Percentiles rank a stretch among this genome's conserved stretches.
Conservation (phyloP, 2,888 invertebrate genomes). For the Eulithis testata region DNA sequence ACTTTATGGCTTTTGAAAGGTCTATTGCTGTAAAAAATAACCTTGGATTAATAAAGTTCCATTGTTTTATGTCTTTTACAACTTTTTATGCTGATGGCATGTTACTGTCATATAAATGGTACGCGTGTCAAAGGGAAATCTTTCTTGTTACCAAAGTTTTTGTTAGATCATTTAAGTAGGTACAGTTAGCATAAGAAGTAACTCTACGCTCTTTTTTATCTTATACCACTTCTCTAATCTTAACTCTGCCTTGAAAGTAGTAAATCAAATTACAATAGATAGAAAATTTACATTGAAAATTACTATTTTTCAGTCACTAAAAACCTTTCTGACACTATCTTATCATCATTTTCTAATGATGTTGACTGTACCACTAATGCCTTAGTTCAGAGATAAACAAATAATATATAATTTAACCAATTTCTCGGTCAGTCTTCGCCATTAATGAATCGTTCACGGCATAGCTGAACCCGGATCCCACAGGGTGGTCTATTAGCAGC, state of each 20-base stretch:
- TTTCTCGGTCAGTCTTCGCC: conserved; percentile 66
- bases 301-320: too few relatives aligned
- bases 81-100: conserved; percentile 21
- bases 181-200: background rate
- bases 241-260: too few relatives aligned
- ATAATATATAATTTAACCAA: conserved; percentile 59
- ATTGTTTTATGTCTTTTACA: background rate
- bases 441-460: conserved; percentile 77
- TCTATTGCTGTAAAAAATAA: conserved; percentile 85
- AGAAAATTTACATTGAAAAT: too few relatives aligned
- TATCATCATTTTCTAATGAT: too few relatives aligned
- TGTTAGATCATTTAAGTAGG: background rate
- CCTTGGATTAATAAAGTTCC: conserved; percentile 15
- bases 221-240: too few relatives aligned
- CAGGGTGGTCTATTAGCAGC: conserved; percentile 95
- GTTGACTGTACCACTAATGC: background rate
- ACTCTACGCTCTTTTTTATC: too few relatives aligned
- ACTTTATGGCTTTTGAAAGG: conserved; percentile 88
- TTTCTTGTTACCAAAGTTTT: conserved; percentile 16
- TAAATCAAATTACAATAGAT: too few relatives aligned
- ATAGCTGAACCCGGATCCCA: conserved; percentile 94
- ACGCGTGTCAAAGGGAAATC: conserved; percentile 10
- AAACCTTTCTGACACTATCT: too few relatives aligned
- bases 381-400: background rate
- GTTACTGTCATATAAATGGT: conserved; percentile 19